Base-by-base conservation (phyloP, 2,113 vertebrate species). In the Acrocephalus arundinaceus region DNA sequence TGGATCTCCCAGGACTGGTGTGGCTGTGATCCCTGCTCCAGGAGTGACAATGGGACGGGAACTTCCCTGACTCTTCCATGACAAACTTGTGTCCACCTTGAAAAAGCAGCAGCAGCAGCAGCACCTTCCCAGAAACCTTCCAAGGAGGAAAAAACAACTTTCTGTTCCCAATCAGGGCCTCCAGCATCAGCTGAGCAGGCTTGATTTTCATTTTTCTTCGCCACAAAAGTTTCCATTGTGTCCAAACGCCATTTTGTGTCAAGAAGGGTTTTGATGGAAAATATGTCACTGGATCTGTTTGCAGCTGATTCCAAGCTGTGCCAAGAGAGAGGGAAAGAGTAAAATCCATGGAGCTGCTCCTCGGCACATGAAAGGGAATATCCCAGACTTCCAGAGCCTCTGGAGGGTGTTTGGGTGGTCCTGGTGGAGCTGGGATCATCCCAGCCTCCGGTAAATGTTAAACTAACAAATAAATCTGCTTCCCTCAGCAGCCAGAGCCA, bases 381-480 rank as follows among this genome's bases (percentile, higher is more conserved):
- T 49, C 75, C 54, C 21, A 6, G 72, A 45, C 18, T 59, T 73
- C 25, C 59, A 80, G 80, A 54, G 85, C 65, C 76, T 57, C 59
- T 15, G 49, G 43, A 93, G 65, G 54, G 55, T 75, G 75, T 62
- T 51, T 62, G 94, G 66, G 85, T 91, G 81, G 80, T 85, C 66
- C 61, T 93, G 87, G 33, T 21, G 66, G 61, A 35, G 23, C 41
- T 4, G 22, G 76, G 43, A 77, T 51, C 80, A 54, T 61, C 51
- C 37, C 73, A 82, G 52, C 54, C 72, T n/a, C 66, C 1, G 0
- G 19, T 61, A 76, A 91, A 89, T 31, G 46, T 89, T 83, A 85
- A 89, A 61, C 58, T 49, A 85, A 85, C 23, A 84, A 87, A 67
- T 62, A 68, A 87, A 95, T 89, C 52, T 91, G 91, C 85, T 80